These are phyloP conservation scores for Barbus barbus DNA, from an alignment of 2,113 vertebrate genomes.

Conservation along the genomic window DNA sequence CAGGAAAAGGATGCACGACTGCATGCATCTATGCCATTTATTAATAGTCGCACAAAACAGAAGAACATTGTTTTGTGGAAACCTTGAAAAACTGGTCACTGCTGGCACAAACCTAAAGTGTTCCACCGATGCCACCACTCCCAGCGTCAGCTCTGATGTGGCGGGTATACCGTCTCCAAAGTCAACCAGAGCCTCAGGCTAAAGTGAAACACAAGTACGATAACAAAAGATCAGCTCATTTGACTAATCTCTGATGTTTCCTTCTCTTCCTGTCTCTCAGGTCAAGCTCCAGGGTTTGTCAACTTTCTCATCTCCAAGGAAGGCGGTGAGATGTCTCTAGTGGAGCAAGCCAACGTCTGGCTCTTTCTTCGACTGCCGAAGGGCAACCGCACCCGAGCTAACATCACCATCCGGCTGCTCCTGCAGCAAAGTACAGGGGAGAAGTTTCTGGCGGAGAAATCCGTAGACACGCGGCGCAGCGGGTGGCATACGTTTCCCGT, in stretches of 20 bases:
- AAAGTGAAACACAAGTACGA: slow-evolving; percentile 1
- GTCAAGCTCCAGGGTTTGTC: slow-evolving; percentile 77
- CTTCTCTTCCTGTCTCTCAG: slow-evolving; percentile 69
- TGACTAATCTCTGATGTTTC: slow-evolving; percentile 50
- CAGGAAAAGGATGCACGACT: slow-evolving; percentile 14
- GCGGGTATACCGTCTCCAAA: background rate
- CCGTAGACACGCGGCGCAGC: slow-evolving; percentile 90
- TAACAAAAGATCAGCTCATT: slow-evolving; percentile 28
- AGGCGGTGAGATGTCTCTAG: slow-evolving; percentile 84
- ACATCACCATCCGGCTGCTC: slow-evolving; percentile 86
- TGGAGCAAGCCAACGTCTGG: slow-evolving; percentile 94
- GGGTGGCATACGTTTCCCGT: slow-evolving; percentile 94
- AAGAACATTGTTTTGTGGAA: slow-evolving; percentile 27
- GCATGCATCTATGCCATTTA: background rate
- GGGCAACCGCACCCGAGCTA: slow-evolving; percentile 88
- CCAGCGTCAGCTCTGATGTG: slow-evolving; percentile 46
- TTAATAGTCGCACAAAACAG: slow-evolving; percentile 11
- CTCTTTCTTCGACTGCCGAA: slow-evolving; percentile 92
- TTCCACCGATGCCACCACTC: slow-evolving; percentile 50
- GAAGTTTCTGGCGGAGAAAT: slow-evolving; percentile 84
- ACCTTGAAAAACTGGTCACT: slow-evolving; percentile 36
- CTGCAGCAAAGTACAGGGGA: slow-evolving; percentile 81
- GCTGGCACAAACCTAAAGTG: slow-evolving; percentile 36
- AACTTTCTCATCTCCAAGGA: slow-evolving; percentile 94
- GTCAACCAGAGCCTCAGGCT: slow-evolving; percentile 13